These are phyloP conservation scores for Dinomys branickii DNA, from an alignment of 2,113 vertebrate species.

Conservation along the genomic window DNA sequence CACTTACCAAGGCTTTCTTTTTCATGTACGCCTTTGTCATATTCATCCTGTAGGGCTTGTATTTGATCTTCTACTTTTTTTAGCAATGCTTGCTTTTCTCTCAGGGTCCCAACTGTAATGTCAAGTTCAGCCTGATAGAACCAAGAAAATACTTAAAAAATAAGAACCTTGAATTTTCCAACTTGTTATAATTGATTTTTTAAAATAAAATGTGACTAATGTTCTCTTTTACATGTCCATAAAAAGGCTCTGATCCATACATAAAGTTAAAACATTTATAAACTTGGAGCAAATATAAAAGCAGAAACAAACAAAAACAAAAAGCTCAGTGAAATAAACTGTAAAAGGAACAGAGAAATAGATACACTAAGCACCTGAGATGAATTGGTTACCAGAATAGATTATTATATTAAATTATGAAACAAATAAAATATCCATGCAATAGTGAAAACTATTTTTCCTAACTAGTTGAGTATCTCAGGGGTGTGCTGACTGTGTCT, in stretches of 20 bases:
- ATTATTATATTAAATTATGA: constrained; percentile 50
- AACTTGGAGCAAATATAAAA: constrained; percentile 6
- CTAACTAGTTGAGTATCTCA: background rate
- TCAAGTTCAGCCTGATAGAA: constrained; percentile 89
- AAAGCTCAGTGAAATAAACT: background rate
- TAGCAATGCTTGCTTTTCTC: constrained; percentile 88
- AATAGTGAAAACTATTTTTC: background rate
- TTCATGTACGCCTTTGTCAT: constrained; percentile 87
- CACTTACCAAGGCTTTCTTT: constrained; percentile 89
- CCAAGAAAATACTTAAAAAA: constrained; percentile 26
- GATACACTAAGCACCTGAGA: background rate
- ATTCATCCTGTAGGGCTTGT: constrained; percentile 88
- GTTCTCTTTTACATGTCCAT: background rate
- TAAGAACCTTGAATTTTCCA: background rate
- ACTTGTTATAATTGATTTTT: background rate
- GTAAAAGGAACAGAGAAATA: background rate
- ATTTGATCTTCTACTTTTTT: constrained; percentile 89
- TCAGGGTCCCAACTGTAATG: constrained; percentile 87
- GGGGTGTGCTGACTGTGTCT: background rate
- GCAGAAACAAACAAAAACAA: background rate
- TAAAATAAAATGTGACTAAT: background rate
- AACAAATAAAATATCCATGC: background rate
- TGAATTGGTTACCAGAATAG: background rate
- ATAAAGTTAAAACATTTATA: constrained; percentile 9
- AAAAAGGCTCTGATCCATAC: background rate